Evolutionary conservation across 2,888 invertebrate genomes (phyloP), one percentile per base, ranked within the genome.

Genomic region (Callosobruchus maculatus): DNA sequence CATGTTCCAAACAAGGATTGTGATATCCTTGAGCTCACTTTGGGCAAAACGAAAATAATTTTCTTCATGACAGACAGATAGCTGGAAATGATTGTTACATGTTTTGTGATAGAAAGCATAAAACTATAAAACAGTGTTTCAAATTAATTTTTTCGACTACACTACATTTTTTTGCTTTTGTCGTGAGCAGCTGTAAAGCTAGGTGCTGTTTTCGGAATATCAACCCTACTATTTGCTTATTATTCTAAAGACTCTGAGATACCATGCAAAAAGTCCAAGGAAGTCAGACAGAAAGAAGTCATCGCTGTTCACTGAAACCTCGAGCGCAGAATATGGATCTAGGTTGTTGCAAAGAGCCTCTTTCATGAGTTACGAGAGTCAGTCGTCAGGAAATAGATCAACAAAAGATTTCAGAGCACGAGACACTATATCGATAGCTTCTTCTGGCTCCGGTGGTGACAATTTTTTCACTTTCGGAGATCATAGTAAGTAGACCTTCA

Each of bases 351-450:
- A 74, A 22, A 67, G 74, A 7, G 72, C 71, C 2, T 74, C 73
- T 4, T 74, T 75, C n/a, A 22, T 72, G 7, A 76, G 74, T 22
- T 70, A 71, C 67, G 76, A 76, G 7, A 76, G 76, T 69, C 26
- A 68, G 20, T 66, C 69, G 18, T 73, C 75, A 2, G 67, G 70
- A 0, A 22, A 66, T 0, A 67, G 49, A 68, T 73, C 73, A 49
- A 73, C 76, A n/a, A 75, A 20, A 31, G 76, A 74, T 0, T 71
- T 68, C 49, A 49, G 66, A 20, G 67, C 70, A 26, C 72, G 31
- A 20, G 74, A 76, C 26, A 70, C 71, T 2, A 7, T 71, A 3
- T 76, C 76, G 18, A 0, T 74, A 18, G 72, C 26, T 67, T 73
- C 73, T 0, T 70, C 67, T 2, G 20, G n/a, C 5, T 71, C 71